Evolutionary conservation across 2,797 vertebrate species (phyloP), one percentile per base, ranked within the genome.

Genomic region (Enteromius anoplus): DNA sequence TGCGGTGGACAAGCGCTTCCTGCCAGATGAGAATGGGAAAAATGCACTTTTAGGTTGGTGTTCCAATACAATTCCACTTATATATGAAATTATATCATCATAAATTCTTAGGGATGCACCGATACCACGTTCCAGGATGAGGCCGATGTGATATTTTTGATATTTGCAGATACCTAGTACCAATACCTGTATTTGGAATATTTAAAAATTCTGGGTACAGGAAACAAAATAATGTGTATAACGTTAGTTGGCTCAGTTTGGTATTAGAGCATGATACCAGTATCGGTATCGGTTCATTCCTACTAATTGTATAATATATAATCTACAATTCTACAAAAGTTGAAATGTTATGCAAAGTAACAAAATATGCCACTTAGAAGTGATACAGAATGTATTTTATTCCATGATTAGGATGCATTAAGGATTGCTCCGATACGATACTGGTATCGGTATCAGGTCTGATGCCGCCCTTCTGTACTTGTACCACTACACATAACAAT

Each of bases 31-130:
- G 93, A 96, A 97, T 82, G 98, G 98, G 87, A 99, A 99, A 96
- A 99, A 99, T 97, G 98, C 98, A 98, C 98, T 99, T 98, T 98
- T 99, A 97, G 98, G 98, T 99, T 91, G 95, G 96, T 78, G 26
- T 71, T 78, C 4, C 70, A 51, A 49, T 73, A 23, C 32, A 42
- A 29, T 69, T 47, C 26, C 19, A 80, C 32, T 9, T 58, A 55
- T 7, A 37, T 23, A 4, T 12, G 23, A 23, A 23, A 12, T 58
- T 58, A 23, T 58, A 58, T 58, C 2, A 4, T 58, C 23, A 23
- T 3, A 23, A 58, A n/a, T 58, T 58, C n/a, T 58, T 58, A 60
- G 55, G n/a, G 55, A 60, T 26, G 55, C 55, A 60, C n/a, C 1
- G 3, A 23, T 23, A 58, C 1, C 55, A 23, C 11, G 23, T 58